Base-by-base conservation (phyloP, 1,140 invertebrate genomes). In the Penaeus japonicus region DNA sequence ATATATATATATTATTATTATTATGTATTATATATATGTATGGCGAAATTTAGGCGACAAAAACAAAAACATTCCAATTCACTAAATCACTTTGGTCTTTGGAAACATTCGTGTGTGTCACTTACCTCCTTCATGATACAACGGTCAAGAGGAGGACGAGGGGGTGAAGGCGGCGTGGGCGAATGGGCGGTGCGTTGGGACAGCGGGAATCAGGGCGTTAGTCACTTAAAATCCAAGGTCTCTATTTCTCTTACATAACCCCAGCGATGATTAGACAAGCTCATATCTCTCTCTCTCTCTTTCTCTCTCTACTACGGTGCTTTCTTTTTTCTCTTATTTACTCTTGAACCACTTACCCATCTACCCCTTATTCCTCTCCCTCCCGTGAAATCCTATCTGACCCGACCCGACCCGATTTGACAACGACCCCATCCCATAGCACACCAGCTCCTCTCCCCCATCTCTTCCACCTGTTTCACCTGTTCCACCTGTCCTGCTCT, bases 71-170 rank as follows among this genome's bases (percentile, higher is more conserved):
- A 85, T 32, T 35, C 59, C 73, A 62, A 79, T 27, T 85, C 75
- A 47, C 47, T 47, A 47, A 47, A 47, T 47, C 59, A 85, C 57
- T 27, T 54, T 79, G 32, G 20, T 54, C 54, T 57, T 59, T 77
- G 73, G 53, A 79, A 57, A 57, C 39, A 59, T 35, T 53, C 24
- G 62, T 77, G 73, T 77, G 73, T 30, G 32, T 78, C 75, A 85
- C 84, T 85, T 85, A 85, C 84, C 84, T 85, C 84, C 84, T 85
- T 47, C 84, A 79, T 59, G 73, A 78, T 59, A 79, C 12, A 57
- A 85, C 75, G 70, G 65, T 24, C 70, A 75, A 65, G 32, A 54
- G 65, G 83, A 30, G 83, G 65, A 65, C 62, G 83, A 35, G 65
- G 59, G 73, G 84, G 53, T 53, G 84, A 27, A 35, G 84, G 84